phyloP scores from a whole-genome alignment of 2,888 invertebrate genomes.

The Arge pagana region DNA sequence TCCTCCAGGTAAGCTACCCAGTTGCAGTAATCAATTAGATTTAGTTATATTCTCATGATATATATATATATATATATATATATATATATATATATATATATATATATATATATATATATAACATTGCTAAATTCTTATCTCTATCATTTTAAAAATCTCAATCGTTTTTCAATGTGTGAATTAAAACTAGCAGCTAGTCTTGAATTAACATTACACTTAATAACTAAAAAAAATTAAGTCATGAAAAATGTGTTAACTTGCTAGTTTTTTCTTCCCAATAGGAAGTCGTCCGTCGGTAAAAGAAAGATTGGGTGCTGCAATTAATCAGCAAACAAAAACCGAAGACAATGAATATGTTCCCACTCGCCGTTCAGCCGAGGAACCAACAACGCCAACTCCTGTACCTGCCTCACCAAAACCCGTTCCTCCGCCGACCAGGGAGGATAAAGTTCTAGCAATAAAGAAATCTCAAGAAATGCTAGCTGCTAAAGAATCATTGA shows the following conservation, averaged over 20 bases:
- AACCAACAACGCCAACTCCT: constrained; percentile 42
- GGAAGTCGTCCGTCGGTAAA: constrained; percentile 53
- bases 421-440: constrained; percentile 41
- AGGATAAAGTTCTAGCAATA: constrained; percentile 57
- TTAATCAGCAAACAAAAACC: constrained; percentile 41
- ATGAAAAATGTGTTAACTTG: neutral
- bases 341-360: constrained; percentile 55
- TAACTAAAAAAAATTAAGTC: neutral
- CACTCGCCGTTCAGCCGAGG: constrained; percentile 50
- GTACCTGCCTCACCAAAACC: constrained; percentile 57
- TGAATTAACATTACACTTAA: constrained; percentile 6
- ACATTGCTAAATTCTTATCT: too few relatives aligned
- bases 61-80: too few relatives aligned
- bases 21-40: too few relatives aligned
- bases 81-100: neutral
- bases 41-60: too few relatives aligned
- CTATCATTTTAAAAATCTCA: too few relatives aligned
- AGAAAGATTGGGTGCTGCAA: constrained; percentile 51
- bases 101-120: too few relatives aligned
- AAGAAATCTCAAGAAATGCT: constrained; percentile 64
- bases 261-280: constrained; percentile 22
- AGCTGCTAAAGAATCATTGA: constrained; percentile 70
- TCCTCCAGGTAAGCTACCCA: constrained; percentile 51
- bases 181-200: neutral
- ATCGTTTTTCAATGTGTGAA: too few relatives aligned